Evolutionary conservation across 2,888 invertebrate species (phyloP).

Genomic region (Ferrisia virgata): DNA sequence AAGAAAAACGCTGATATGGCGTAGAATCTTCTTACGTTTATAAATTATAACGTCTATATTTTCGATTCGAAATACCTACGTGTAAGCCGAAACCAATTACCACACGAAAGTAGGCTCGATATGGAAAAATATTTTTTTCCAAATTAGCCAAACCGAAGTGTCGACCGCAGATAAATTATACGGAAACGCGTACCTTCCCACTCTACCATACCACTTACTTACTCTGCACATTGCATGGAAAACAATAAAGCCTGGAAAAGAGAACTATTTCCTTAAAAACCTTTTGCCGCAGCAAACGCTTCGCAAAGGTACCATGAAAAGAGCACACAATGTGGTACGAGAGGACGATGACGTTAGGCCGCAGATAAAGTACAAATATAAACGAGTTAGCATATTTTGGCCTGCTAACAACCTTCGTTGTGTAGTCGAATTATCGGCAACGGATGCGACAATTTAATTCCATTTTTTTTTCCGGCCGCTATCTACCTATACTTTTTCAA

Average conservation of each 20-base stretch:
- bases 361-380: background rate
- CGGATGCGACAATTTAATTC: background rate
- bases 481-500: background rate
- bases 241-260: background rate
- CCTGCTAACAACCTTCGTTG: background rate
- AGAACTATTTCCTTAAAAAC: background rate
- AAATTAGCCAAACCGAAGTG: slow-evolving; percentile 4
- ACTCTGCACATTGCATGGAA: background rate
- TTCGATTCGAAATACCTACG: background rate
- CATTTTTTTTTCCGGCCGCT: too few relatives aligned
- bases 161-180: background rate
- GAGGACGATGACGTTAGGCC: background rate
- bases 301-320: too few relatives aligned
- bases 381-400: background rate
- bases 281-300: too few relatives aligned
- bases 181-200: background rate
- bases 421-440: background rate
- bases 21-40: background rate
- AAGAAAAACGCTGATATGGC: background rate
- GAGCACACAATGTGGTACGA: too few relatives aligned
- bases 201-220: too few relatives aligned
- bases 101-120: background rate
- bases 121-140: slow-evolving; percentile 6
- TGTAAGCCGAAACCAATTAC: slow-evolving; percentile 2
- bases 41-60: background rate